A percentile compares a stretch with the other conserved stretches of the same genome.
Conservation (phyloP, 2,888 invertebrate genomes). For the Mythimna impura region DNA sequence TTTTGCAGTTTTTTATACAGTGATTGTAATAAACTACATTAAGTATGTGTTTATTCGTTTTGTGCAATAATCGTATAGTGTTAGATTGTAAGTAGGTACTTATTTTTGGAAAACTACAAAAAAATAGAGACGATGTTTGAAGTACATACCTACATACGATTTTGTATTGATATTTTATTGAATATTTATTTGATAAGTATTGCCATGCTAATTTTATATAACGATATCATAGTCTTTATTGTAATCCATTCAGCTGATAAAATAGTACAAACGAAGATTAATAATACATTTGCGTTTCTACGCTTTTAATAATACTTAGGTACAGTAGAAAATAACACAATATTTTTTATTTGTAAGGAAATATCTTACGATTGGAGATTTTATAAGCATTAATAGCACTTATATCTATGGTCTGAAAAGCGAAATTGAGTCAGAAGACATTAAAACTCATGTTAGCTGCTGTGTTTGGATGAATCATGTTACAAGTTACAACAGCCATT, state of each 20-base stretch:
- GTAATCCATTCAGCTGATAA: constrained; percentile 30
- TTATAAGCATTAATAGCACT: too few relatives aligned
- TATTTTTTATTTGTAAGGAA: constrained; percentile 1
- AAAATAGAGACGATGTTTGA: constrained; percentile 17
- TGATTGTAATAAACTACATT: constrained; percentile 58
- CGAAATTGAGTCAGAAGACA: neutral
- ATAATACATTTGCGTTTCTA: constrained; percentile 16
- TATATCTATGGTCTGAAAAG: neutral
- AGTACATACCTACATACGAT: constrained; percentile 23
- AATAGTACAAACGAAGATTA: constrained; percentile 44
- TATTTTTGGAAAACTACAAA: constrained; percentile 54
- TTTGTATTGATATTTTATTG: constrained; percentile 40
- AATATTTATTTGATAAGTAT: constrained; percentile 43
- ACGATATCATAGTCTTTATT: neutral
- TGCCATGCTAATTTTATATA: constrained; percentile 43
- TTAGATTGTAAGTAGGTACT: constrained; percentile 56
- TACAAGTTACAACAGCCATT: neutral
- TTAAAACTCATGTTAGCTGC: neutral
- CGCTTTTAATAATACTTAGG: constrained; percentile 1
- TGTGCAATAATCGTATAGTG: constrained; percentile 71
- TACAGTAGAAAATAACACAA: constrained; percentile 4
- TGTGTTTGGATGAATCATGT: neutral
- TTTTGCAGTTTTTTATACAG: constrained; percentile 59
- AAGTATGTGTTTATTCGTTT: constrained; percentile 63
- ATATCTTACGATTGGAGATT: neutral